Percentiles rank a stretch among this genome's conserved stretches.
These are phyloP conservation scores for Anabas testudineus DNA, from an alignment of 2,797 vertebrate species.

Conservation along the genomic window DNA sequence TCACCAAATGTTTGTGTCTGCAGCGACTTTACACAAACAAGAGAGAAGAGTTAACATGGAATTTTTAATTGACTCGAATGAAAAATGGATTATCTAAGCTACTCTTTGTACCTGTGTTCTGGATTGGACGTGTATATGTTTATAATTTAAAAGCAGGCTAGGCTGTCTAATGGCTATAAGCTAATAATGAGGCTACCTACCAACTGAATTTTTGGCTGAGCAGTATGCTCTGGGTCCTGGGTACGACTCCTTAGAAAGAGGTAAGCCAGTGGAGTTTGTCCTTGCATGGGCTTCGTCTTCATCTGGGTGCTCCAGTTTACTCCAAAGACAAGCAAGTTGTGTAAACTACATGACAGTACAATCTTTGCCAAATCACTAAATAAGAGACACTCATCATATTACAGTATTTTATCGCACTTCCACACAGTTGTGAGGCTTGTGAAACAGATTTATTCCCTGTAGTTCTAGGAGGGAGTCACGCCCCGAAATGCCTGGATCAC, in stretches of 20 bases:
- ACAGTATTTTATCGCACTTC: too few species aligned
- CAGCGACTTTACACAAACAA: conserved; percentile 34
- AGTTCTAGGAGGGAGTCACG: neutral
- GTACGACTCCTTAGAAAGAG: too few species aligned
- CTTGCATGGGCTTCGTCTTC: neutral
- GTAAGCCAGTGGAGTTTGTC: neutral
- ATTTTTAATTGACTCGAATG: conserved; percentile 38
- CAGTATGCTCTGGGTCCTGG: neutral
- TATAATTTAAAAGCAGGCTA: conserved; percentile 2
- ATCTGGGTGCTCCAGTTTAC: conserved; percentile 9
- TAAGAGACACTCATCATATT: too few species aligned
- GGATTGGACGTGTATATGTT: neutral
- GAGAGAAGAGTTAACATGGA: conserved; percentile 31
- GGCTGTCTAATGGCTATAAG: neutral
- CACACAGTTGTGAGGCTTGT: too few species aligned
- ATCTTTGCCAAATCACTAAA: too few species aligned
- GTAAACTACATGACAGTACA: too few species aligned
- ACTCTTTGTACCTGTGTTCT: conserved; percentile 2
- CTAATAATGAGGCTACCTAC: neutral
- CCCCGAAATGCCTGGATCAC: neutral
- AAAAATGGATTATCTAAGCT: conserved; percentile 16
- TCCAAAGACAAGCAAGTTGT: neutral
- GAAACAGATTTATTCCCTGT: neutral
- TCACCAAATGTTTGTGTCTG: conserved; percentile 44
- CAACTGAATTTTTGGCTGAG: conserved; percentile 2